A percentile compares a stretch with the other conserved stretches of the same genome.
Evolutionary conservation across 2,888 invertebrate genomes (phyloP).

Genomic region (Chrysopilus asiliformis): DNA sequence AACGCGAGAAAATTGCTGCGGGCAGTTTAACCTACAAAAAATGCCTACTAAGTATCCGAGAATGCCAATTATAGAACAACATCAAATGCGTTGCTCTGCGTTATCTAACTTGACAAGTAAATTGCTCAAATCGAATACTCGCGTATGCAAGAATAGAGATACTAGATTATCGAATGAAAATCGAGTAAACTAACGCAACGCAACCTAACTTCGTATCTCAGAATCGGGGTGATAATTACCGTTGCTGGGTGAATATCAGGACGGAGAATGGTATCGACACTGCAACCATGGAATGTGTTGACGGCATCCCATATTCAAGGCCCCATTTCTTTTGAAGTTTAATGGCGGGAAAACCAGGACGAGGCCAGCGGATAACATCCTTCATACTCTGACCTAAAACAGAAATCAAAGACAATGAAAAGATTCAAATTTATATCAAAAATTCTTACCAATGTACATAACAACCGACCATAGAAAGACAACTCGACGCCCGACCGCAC

Average conservation of each 20-base stretch:
- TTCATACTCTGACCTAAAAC: slow-evolving; percentile 69
- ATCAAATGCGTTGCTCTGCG: too few relatives aligned
- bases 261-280: slow-evolving; percentile 79
- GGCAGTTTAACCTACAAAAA: too few relatives aligned
- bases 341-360: slow-evolving; percentile 73
- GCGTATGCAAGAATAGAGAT: too few relatives aligned
- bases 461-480: slow-evolving; percentile 69
- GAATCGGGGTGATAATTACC: too few relatives aligned
- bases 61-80: too few relatives aligned
- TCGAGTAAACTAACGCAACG: too few relatives aligned
- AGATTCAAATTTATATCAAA: slow-evolving; percentile 3
- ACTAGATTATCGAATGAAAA: too few relatives aligned
- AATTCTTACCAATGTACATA: slow-evolving; percentile 63
- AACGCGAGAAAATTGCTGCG: too few relatives aligned
- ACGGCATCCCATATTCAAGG: slow-evolving; percentile 89
- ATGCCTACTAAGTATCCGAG: too few relatives aligned
- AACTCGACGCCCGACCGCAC: slow-evolving; percentile 69
- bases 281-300: slow-evolving; percentile 87
- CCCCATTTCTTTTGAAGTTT: slow-evolving; percentile 80
- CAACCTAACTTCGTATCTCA: too few relatives aligned
- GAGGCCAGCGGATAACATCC: slow-evolving; percentile 74
- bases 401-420: slow-evolving; percentile 5
- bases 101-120: too few relatives aligned
- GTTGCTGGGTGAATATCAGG: slow-evolving; percentile 60
- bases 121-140: too few relatives aligned